Base-by-base conservation (phyloP, 2,113 vertebrate species). In the Actenoides hombroni region DNA sequence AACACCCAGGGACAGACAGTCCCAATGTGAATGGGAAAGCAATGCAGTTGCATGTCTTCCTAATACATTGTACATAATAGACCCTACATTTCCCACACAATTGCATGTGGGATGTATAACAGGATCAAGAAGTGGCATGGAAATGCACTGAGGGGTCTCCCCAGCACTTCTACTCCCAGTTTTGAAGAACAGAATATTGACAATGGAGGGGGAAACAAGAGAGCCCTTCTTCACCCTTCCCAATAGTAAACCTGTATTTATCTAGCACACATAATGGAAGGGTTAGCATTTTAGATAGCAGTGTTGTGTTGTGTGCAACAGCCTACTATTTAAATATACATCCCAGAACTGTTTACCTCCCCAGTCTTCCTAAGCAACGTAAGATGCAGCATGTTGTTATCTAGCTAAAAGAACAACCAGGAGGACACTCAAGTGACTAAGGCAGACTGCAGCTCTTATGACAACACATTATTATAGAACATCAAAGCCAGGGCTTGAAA, bases 1-100 rank as follows among this genome's bases (percentile, higher is more conserved):
- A 56, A 49, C 25, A 29, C 4, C 23, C 9, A 5, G 68, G 48
- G 15, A 54, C 15, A 71, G n/a, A 42, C 16, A 35, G 15, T 26
- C 12, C 19, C 23, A 3, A 5, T 2, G 0, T 67, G 40, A 70
- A 42, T 1, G 4, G 31, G 51, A 19, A 2, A 35, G 16, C 35
- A 74, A 11, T 5, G 48, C 26, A 57, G 29, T 21, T 81, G n/a
- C 42, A 14, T 5, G 16, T 12, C 48, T 92, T 65, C 37, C 19
- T 71, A 11, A 10, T 8, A 23, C 2, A 1, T 16, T 0, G 0
- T 5, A 46, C 14, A 5, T 26, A 28, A 49, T 3, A 61, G 25
- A 40, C 31, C 17, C 23, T 42, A 6, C 7, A 4, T 42, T 64
- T 71, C 25, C 29, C 31, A 17, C 48, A 54, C 8, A 23, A 8